A percentile compares a stretch with the other conserved stretches of the same genome.
phyloP scores from a whole-genome alignment of 2,113 vertebrate species.

The Amblyopsis rosae region DNA sequence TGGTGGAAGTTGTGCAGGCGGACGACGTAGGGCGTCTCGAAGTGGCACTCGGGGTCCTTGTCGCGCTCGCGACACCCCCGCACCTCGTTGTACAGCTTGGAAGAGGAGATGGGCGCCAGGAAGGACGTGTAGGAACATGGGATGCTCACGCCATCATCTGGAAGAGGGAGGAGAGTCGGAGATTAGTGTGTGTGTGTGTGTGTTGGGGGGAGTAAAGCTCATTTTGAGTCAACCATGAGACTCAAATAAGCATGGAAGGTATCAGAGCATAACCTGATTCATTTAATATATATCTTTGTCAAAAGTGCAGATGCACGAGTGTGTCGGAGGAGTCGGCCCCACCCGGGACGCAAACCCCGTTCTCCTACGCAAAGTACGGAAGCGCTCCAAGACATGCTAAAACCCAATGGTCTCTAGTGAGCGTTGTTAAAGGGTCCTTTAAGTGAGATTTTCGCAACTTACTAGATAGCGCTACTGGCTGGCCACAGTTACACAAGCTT shows the following conservation, averaged over 20 bases:
- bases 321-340: too few species aligned
- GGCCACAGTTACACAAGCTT: too few species aligned
- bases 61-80: constrained; percentile 88
- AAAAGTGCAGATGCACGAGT: too few species aligned
- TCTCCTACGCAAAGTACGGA: too few species aligned
- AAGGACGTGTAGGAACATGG: constrained; percentile 89
- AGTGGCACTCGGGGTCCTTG: constrained; percentile 87
- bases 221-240: background rate
- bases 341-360: too few species aligned
- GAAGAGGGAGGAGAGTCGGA: background rate
- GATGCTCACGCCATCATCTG: constrained; percentile 89
- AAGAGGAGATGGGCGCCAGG: constrained; percentile 89
- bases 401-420: too few species aligned
- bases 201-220: background rate
- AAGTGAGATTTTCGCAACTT: too few species aligned
- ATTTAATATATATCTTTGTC: background rate
- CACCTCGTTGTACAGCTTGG: constrained; percentile 94
- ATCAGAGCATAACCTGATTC: constrained; percentile 2
- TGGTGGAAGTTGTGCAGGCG: constrained; percentile 93
- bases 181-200: background rate
- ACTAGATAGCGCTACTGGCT: too few species aligned
- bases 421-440: too few species aligned
- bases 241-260: constrained; percentile 12
- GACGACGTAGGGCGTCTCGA: constrained; percentile 92
- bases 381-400: too few species aligned